Conservation (phyloP, 2,113 vertebrate genomes). For the Sinocyclocheilus rhinocerous region DNA sequence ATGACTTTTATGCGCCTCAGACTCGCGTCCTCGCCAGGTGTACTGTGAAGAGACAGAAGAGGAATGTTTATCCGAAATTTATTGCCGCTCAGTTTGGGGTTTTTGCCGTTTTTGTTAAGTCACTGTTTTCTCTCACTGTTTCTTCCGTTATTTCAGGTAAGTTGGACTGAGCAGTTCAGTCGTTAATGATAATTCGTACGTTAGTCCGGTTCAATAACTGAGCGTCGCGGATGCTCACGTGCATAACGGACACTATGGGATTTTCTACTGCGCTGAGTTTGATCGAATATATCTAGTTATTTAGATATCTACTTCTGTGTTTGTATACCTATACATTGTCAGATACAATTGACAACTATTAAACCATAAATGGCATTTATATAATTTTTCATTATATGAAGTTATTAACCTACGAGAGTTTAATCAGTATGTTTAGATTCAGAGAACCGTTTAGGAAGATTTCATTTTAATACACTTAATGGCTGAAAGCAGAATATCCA, state of each 20-base stretch:
- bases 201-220: not conserved
- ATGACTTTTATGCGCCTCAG: constrained; percentile 49
- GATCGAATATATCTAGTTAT: not conserved
- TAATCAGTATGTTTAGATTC: not conserved
- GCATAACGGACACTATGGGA: not conserved
- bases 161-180: constrained; percentile 22
- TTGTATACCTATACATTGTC: not conserved
- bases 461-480: not conserved
- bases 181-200: not conserved
- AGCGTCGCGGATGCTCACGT: not conserved
- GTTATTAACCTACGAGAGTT: too few relatives aligned
- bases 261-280: not conserved
- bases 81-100: constrained; percentile 51
- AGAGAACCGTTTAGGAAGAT: not conserved
- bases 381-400: not conserved
- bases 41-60: constrained; percentile 51
- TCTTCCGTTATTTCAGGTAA: constrained; percentile 60
- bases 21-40: constrained; percentile 49
- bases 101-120: constrained; percentile 51
- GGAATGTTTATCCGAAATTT: constrained; percentile 60
- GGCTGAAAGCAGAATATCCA: not conserved
- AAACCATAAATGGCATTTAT: not conserved
- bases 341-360: not conserved
- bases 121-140: constrained; percentile 56
- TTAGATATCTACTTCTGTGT: not conserved